Percentiles rank a stretch among this genome's conserved stretches.
These are phyloP conservation scores for Cercocebus atys DNA, from an alignment of 2,113 vertebrate species.

Conservation along the genomic window DNA sequence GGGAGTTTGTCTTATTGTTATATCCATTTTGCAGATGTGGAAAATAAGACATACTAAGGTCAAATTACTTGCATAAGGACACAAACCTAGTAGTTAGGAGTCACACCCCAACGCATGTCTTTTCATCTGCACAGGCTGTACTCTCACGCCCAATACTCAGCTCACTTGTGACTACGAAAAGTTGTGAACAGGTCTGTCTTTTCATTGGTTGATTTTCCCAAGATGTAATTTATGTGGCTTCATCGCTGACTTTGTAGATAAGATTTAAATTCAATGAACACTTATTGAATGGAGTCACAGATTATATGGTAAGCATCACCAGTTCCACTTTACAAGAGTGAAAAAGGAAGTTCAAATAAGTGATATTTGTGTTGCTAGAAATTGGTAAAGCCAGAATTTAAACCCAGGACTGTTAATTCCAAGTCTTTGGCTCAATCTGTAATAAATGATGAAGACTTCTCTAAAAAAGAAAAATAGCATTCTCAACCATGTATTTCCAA, in stretches of 20 bases:
- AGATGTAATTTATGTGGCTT: not conserved
- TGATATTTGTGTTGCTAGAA: not conserved
- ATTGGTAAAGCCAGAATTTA: not conserved
- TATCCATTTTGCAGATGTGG: not conserved
- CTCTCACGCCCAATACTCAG: not conserved
- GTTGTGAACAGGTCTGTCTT: fast-evolving
- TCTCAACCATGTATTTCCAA: not conserved
- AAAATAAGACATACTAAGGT: not conserved
- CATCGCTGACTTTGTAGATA: not conserved
- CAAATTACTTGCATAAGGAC: not conserved
- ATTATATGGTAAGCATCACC: not conserved
- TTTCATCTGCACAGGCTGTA: not conserved
- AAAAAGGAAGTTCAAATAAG: not conserved
- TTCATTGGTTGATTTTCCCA: not conserved
- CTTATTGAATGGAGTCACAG: not conserved
- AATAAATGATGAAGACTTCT: not conserved
- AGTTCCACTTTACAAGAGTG: not conserved
- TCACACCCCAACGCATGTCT: not conserved
- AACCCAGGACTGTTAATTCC: not conserved
- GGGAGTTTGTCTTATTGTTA: not conserved
- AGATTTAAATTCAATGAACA: not conserved
- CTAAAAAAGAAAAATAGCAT: not conserved
- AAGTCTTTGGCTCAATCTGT: not conserved
- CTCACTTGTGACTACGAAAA: not conserved
- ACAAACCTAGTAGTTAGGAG: not conserved